Conservation (phyloP, 2,888 invertebrate genomes). For the Xestoiulus laeticollis region DNA sequence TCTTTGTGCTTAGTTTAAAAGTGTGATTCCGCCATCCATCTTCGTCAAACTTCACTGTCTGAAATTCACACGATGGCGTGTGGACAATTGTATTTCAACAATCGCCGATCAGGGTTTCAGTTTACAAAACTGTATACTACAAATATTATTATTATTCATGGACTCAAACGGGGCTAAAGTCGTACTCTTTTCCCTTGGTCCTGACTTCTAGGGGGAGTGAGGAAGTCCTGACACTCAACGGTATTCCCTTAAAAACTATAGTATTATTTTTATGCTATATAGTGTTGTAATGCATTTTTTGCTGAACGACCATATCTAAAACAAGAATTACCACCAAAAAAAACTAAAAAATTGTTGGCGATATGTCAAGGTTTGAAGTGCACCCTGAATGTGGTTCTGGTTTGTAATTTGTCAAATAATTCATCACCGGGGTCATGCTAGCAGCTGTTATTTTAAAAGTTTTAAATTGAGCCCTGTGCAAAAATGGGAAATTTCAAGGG, state of each 20-base stretch:
- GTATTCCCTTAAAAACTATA: background rate
- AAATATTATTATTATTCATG: conserved; percentile 30
- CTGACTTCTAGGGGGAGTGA: background rate
- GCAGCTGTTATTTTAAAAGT: background rate
- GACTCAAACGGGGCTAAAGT: background rate
- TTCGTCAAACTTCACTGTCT: background rate
- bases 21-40: conserved; percentile 29
- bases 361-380: background rate
- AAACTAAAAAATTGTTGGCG: background rate
- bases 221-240: background rate
- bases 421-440: background rate
- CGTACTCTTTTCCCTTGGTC: background rate
- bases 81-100: conserved; percentile 37
- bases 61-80: conserved; percentile 37
- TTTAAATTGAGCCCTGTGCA: background rate
- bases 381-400: background rate
- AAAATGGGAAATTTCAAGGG: background rate
- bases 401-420: background rate
- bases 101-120: conserved; percentile 10
- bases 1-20: background rate
- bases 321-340: background rate
- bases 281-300: background rate
- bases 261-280: background rate
- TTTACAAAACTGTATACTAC: conserved; percentile 13
- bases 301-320: background rate